A percentile compares a stretch with the other conserved stretches of the same genome.
phyloP scores from a whole-genome alignment of 2,888 invertebrate genomes.

The Carpatolechia fugitivella region DNA sequence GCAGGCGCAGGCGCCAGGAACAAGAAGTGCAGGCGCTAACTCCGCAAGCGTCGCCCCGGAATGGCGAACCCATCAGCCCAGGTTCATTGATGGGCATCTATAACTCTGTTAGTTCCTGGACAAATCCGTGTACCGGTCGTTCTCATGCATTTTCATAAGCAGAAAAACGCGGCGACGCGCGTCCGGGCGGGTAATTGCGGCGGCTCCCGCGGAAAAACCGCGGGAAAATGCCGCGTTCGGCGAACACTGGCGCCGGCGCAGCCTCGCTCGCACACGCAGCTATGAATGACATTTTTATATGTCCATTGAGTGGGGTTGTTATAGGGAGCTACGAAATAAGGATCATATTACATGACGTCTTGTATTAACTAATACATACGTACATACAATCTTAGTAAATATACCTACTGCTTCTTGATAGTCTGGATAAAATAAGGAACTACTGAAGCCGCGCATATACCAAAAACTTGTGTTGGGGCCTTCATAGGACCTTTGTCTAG shows the following conservation, averaged over 20 bases:
- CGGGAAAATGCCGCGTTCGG: slow-evolving; percentile 28
- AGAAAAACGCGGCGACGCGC: slow-evolving; percentile 52
- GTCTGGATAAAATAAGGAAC: too few species aligned
- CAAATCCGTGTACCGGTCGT: slow-evolving; percentile 25
- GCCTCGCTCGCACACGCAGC: slow-evolving; percentile 4
- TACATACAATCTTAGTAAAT: too few species aligned
- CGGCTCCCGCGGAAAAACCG: slow-evolving; percentile 37
- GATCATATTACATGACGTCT: not conserved
- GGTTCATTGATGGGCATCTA: slow-evolving; percentile 11
- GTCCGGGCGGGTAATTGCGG: slow-evolving; percentile 40
- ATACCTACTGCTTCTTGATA: too few species aligned
- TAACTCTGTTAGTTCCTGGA: slow-evolving; percentile 16
- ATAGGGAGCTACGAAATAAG: not conserved
- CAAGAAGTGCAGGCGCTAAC: slow-evolving; percentile 2
- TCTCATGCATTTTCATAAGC: slow-evolving; percentile 56
- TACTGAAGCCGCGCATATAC: too few species aligned
- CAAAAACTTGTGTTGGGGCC: too few species aligned
- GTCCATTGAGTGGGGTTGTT: slow-evolving; percentile 34
- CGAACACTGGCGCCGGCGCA: slow-evolving; percentile 21
- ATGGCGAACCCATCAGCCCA: slow-evolving; percentile 22
- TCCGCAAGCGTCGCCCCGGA: not conserved
- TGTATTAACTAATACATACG: too few species aligned
- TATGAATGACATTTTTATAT: slow-evolving; percentile 51
- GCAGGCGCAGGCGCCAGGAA: not conserved
- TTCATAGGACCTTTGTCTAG: too few species aligned